Base-by-base conservation (phyloP, 2,797 vertebrate genomes). In the Vireo griseus region DNA sequence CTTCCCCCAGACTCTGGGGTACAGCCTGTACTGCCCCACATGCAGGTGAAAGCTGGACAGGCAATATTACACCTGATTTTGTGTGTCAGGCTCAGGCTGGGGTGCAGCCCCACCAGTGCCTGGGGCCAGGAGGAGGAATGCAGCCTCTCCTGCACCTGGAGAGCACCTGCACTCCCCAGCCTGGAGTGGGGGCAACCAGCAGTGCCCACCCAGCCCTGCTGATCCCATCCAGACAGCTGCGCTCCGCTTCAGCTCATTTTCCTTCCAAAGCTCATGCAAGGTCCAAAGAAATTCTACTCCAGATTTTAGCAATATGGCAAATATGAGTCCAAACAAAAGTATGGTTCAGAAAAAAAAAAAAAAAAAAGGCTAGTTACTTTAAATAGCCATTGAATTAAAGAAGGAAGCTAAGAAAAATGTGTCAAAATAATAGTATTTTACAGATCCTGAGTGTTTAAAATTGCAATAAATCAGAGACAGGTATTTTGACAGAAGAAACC, bases 381-480 rank as follows among this genome's bases (percentile, higher is more conserved):
- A 78, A 84, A 86, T 44, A 86, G 25, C 18, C 8, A 42, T 22
- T 40, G 33, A 65, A 74, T 73, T 77, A 75, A 54, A 77, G 62
- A 84, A 66, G 48, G 26, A 62, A 55, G 13, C 11, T 35, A 73
- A 75, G 75, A 62, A 37, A 80, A 82, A 73, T 1, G 31, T 87
- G 74, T 82, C 80, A 73, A 86, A 95, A 75, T 88, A 87, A 55
- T 19, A 73, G 55, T 31, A 78, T 75, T 84, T 92, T 88, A 62
- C 33, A 91, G 8, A 52, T 92, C 26, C 24, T 31, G 24, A 44
- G 33, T 26, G 33, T 73, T 92, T 81, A 45, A 75, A 95, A 76
- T 71, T 45, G 54, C 71, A 48, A n/a, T 55, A 86, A 93, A 73
- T 75, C 51, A 78, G 33, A 80, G 39, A 58, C 7, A 91, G 13